A percentile compares a stretch with the other conserved stretches of the same genome.
Evolutionary conservation across 2,888 invertebrate species (phyloP).

Genomic region (Gastracanthus pulcherrimus): DNA sequence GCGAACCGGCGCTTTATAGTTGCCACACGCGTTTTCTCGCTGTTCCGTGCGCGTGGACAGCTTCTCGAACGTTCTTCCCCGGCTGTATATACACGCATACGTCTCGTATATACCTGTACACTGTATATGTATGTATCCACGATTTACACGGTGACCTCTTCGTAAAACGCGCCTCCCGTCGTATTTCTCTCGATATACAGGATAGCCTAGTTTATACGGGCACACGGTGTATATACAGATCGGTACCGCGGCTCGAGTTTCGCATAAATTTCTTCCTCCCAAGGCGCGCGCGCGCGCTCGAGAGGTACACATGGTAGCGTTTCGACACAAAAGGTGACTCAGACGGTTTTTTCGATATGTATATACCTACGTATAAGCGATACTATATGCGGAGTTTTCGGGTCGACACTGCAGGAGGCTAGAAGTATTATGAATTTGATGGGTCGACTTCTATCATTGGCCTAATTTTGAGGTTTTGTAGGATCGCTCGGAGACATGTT

Average conservation of each 20-base stretch:
- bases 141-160: neutral
- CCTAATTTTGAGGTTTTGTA: neutral
- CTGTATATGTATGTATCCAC: neutral
- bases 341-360: conserved; percentile 3
- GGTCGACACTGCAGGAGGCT: neutral
- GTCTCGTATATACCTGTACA: too few species aligned
- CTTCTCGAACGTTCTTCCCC: conserved; percentile 51
- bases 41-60: neutral
- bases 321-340: conserved; percentile 48
- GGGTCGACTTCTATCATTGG: neutral
- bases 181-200: too few species aligned
- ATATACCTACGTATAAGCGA: too few species aligned
- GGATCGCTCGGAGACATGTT: neutral
- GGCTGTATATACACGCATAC: too few species aligned
- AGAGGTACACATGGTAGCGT: neutral
- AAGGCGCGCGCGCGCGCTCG: neutral
- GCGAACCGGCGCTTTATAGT: neutral
- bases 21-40: conserved; percentile 16
- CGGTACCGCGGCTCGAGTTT: neutral
- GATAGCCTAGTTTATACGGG: neutral
- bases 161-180: neutral
- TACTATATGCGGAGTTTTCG: neutral
- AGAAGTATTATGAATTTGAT: too few species aligned
- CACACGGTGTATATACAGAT: neutral
- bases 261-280: conserved; percentile 34